Conservation (phyloP, 2,888 invertebrate genomes). For the Omphaloscelis lunosa region DNA sequence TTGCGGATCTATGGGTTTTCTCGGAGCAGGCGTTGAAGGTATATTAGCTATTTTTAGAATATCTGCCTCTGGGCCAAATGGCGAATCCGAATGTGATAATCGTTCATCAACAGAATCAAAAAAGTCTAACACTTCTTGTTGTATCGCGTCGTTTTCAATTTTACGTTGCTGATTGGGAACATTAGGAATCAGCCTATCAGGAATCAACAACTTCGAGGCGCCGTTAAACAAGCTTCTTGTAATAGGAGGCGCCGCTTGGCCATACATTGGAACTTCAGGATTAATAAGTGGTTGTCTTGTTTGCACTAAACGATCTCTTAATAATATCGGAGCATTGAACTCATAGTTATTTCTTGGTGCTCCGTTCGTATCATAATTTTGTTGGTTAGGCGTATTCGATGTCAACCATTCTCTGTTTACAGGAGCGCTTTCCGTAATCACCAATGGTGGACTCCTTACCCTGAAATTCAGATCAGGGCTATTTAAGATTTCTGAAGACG, state of each 20-base stretch:
- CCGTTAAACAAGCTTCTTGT: slow-evolving; percentile 1
- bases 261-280: not conserved
- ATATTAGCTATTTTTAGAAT: not conserved
- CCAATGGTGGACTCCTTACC: not conserved
- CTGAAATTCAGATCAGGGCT: not conserved
- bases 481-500: not conserved
- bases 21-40: slow-evolving; percentile 1
- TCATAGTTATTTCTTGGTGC: slow-evolving; percentile 3
- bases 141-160: not conserved
- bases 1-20: not conserved
- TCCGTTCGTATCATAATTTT: slow-evolving; percentile 10
- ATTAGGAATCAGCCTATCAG: slow-evolving; percentile 1
- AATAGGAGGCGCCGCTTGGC: slow-evolving; percentile 1
- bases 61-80: not conserved
- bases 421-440: slow-evolving; percentile 11
- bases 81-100: not conserved
- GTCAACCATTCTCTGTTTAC: slow-evolving; percentile 9
- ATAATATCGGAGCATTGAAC: slow-evolving; percentile 1
- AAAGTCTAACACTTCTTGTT: not conserved
- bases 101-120: slow-evolving; percentile 18
- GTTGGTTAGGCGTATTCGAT: slow-evolving; percentile 1
- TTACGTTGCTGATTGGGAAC: not conserved
- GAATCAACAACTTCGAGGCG: not conserved
- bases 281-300: not conserved
- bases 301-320: slow-evolving; percentile 6